Percentiles rank a stretch among this genome's conserved stretches.
These are phyloP conservation scores for Aleiodes alternator DNA, from an alignment of 2,888 invertebrate genomes.

Conservation along the genomic window DNA sequence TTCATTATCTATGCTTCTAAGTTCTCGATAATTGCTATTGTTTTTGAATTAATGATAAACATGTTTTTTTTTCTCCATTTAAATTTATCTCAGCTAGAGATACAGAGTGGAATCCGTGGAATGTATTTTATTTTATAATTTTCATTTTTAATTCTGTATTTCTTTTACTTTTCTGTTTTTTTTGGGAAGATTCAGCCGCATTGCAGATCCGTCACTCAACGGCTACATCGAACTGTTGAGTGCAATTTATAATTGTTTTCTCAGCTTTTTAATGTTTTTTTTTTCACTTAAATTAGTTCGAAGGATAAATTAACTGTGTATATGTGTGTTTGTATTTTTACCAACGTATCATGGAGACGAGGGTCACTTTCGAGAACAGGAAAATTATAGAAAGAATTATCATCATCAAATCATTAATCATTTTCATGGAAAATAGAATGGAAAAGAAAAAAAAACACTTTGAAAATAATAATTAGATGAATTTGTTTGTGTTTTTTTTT, in stretches of 20 bases:
- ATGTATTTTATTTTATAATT: slow-evolving; percentile 65
- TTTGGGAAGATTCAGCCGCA: slow-evolving; percentile 69
- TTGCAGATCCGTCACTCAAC: slow-evolving; percentile 55
- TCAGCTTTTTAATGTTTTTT: neutral
- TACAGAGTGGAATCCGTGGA: slow-evolving; percentile 65
- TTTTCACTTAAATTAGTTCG: slow-evolving; percentile 9
- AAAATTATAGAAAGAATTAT: slow-evolving; percentile 18
- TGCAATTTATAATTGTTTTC: neutral
- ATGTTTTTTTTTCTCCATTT: slow-evolving; percentile 39
- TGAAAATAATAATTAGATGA: slow-evolving; percentile 17
- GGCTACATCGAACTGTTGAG: slow-evolving; percentile 50
- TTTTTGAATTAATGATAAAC: slow-evolving; percentile 23
- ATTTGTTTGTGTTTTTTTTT: slow-evolving; percentile 16
- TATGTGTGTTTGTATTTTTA: slow-evolving; percentile 1
- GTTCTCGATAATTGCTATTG: slow-evolving; percentile 49
- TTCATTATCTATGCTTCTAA: slow-evolving; percentile 43
- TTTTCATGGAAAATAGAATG: slow-evolving; percentile 15
- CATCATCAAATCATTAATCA: neutral
- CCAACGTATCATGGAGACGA: slow-evolving; percentile 44
- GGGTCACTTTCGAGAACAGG: slow-evolving; percentile 1
- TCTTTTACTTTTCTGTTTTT: slow-evolving; percentile 17
- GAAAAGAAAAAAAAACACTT: slow-evolving; percentile 12
- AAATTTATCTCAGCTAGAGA: slow-evolving; percentile 41
- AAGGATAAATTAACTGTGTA: slow-evolving; percentile 13
- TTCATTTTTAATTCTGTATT: neutral